Base-by-base conservation (phyloP, 2,888 invertebrate species). In the Orthosia cruda region DNA sequence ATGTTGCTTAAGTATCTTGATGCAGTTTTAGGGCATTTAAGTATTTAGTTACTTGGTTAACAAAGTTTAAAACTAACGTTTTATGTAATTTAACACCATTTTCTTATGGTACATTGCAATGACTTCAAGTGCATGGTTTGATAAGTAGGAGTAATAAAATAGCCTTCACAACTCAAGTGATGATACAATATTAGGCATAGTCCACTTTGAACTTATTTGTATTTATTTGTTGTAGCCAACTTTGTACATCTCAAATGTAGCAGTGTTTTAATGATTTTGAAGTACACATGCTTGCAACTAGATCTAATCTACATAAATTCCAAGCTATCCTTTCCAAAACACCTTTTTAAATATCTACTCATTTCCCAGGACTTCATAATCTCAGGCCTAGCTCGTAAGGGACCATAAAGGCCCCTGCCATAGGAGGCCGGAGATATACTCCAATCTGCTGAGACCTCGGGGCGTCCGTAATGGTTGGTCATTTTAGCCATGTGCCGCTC, bases 401-500 rank as follows among this genome's bases (percentile, higher is more conserved):
- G 47, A 59, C 63, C 63, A 81, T 83, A 81, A 80, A 80, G 45
- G 9, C 59, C 49, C 59, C 71, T 69, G 67, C 57, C 57, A 70
- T 73, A 76, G 71, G 72, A 80, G 64, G 52, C 63, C 55, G 64
- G 57, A 77, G 87, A 83, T 79, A 79, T 77, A 77, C 66, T 20
- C 75, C 80, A 88, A 83, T 86, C 85, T 83, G 64, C 65, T 70
- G 52, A 65, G 65, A 57, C 70, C 79, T 61, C 65, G 20, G 73
- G 26, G 77, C 67, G 75, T 74, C 64, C 32, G 59, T 88, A 88
- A 88, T 81, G 72, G 65, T 49, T 61, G 65, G 70, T 58, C 76
- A 75, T 85, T 87, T 74, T 71, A 7, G 58, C 62, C 85, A 87
- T 83, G 75, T 81, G 88, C 64, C 76, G 79, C 58, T 74, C 76